Base-by-base conservation (phyloP, 1,140 invertebrate species). In the Vanessa atalanta region DNA sequence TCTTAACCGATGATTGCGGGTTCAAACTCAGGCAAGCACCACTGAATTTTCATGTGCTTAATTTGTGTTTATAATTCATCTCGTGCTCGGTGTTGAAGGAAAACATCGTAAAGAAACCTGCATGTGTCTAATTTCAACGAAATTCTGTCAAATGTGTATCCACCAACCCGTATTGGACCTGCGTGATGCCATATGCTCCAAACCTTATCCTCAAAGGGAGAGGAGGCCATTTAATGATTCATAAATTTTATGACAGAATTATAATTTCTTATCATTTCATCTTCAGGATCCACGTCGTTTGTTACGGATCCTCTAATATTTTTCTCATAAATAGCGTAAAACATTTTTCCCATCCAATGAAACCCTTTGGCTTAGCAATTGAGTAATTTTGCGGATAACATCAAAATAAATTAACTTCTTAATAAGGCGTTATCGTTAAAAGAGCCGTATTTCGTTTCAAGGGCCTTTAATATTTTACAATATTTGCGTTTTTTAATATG, bases 331-430 rank as follows among this genome's bases (percentile, higher is more conserved):
- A 16, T 53, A 8, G 15, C n/a, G 51, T 14, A 57, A 23, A 57
- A 57, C 53, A 57, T 57, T 23, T 23, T 57, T 57, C 12, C 53
- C 47, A 60, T 68, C 47, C 50, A 70, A 51, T 71, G 23, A 71
- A 71, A 64, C 31, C 60, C 60, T 37, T 57, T 43, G 37, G 37
- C 37, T 66, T 50, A 11, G 15, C 57, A 64, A 20, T 48, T 12
- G 16, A 43, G 51, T 55, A 57, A 69, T 43, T 67, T 37, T 31
- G 65, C 12, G 50, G 60, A 64, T 71, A 71, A 71, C 69, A 71
- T 71, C 69, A 47, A 64, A 70, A 71, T 47, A 71, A 71, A 64
- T 71, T 64, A 71, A 69, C 16, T 57, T 57, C 53, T 57, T 57
- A 57, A 57, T 57, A 57, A 57, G 16, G 50, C 15, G 50, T n/a